Percentiles rank a stretch among this genome's conserved stretches.
Conservation (phyloP, 2,888 invertebrate genomes). For the Sminthurides aquaticus region DNA sequence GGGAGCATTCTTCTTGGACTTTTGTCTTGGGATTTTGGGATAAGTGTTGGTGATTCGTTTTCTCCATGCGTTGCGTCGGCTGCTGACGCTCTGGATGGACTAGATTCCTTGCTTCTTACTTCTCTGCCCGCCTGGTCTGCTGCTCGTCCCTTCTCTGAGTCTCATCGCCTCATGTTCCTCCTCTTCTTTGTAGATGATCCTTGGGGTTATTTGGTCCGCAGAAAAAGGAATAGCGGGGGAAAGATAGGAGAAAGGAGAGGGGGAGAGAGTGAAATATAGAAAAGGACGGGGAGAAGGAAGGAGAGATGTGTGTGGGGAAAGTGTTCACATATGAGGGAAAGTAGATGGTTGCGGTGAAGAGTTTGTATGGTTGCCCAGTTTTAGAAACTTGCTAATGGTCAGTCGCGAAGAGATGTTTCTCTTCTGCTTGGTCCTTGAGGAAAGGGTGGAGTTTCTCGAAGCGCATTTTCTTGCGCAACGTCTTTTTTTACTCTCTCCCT, state of each 20-base stretch:
- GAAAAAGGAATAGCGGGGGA: background rate
- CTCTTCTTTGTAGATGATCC: background rate
- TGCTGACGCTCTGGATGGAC: no score
- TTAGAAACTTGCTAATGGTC: slow-evolving; percentile 25
- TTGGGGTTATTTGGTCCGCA: background rate
- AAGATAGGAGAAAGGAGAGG: no score
- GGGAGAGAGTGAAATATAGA: slow-evolving; percentile 5
- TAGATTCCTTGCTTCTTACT: background rate
- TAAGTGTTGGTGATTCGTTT: background rate
- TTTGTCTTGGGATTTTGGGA: background rate
- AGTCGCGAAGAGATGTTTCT: slow-evolving; percentile 27
- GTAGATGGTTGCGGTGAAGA: slow-evolving; percentile 5
- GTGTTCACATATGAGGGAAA: background rate
- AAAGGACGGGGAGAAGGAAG: slow-evolving; percentile 1
- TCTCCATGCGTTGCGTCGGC: background rate
- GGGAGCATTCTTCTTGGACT: background rate
- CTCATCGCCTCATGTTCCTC: background rate
- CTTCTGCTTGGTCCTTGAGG: slow-evolving; percentile 23
- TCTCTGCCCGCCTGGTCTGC: background rate
- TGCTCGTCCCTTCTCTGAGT: no score
- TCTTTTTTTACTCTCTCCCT: slow-evolving; percentile 15
- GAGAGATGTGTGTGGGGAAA: background rate
- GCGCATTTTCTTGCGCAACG: slow-evolving; percentile 26
- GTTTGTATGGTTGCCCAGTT: slow-evolving; percentile 22
- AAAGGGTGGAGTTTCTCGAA: slow-evolving; percentile 26